Evolutionary conservation across 2,888 invertebrate genomes (phyloP).

Genomic region (Campaea margaritaria): DNA sequence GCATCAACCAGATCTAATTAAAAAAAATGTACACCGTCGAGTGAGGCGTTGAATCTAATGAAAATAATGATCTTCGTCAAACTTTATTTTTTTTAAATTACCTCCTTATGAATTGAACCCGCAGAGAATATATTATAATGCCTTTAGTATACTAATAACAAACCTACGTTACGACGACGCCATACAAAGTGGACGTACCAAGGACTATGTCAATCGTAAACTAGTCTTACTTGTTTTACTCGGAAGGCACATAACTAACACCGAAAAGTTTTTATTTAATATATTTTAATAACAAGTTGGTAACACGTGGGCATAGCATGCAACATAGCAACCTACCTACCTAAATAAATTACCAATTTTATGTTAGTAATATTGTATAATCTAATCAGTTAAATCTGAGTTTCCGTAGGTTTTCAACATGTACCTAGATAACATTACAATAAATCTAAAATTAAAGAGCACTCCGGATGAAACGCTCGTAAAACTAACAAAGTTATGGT

Average conservation of each 20-base stretch:
- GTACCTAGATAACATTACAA: background rate
- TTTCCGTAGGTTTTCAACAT: constrained; percentile 4
- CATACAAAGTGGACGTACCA: constrained; percentile 23
- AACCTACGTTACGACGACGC: no score
- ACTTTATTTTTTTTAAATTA: no score
- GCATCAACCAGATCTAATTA: no score
- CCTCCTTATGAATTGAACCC: no score
- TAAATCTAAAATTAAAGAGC: background rate
- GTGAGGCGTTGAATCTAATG: no score
- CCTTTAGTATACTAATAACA: no score
- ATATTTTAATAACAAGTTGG: constrained; percentile 15
- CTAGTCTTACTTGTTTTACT: constrained; percentile 31
- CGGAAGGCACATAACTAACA: constrained; percentile 12
- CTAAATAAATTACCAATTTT: constrained; percentile 2
- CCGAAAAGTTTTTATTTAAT: constrained; percentile 6
- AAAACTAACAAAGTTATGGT: constrained; percentile 5
- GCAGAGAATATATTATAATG: no score
- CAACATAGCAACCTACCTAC: constrained; percentile 6
- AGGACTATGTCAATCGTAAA: constrained; percentile 33
- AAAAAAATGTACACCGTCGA: no score
- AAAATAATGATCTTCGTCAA: no score
- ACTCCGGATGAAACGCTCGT: background rate
- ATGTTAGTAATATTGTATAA: constrained; percentile 1
- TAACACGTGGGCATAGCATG: constrained; percentile 8
- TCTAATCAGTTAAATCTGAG: background rate